Base-by-base conservation (phyloP, 2,113 vertebrate genomes). In the Chaenogobius annularis region DNA sequence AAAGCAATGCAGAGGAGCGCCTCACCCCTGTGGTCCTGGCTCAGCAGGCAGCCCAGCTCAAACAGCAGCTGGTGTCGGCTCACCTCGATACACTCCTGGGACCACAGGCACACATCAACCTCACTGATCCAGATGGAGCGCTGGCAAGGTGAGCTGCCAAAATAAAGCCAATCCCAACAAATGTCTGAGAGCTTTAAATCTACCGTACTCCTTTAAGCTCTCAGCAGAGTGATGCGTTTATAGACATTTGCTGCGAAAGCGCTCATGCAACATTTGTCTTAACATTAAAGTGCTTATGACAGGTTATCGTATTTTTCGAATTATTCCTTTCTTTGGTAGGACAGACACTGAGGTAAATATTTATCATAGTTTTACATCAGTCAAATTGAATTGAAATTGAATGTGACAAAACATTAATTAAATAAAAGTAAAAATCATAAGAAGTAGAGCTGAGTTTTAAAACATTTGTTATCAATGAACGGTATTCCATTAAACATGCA, bases 11-110 rank as follows among this genome's bases (percentile, higher is more conserved):
- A 0, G 96, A 98, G 86, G 96, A 99, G 90, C 95, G 96, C 72
- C 93, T 98, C 69, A 97, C 94, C 5, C 95, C 97, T 0, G 94
- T 96, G 85, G 93, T 94, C 0, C 90, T 98, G 37, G 96, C 96
- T 66, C 94, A 96, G 85, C 97, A 97, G 82, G 94, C 97, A 0
- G 95, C 94, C 0, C 91, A 92, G 64, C 94, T 99, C 81, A 96
- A 97, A 85, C 95, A 97, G 86, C 97, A 97, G 88, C 88, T 99
- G 75, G 93, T 97, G 31, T 94, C 95, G 56, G 94, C 95, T 70
- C 97, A 99, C 88, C 93, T 98, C 55, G 96, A 98, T 86, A 95
- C 95, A 47, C 87, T 98, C 61, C 90, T 98, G 80, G 97, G 96
- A 23, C 97, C 97, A 0, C 90, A 95, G 3, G 97, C 96, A 0